A percentile compares a stretch with the other conserved stretches of the same genome.
Conservation (phyloP, 2,797 vertebrate species). For the Manis crassicaudata region DNA sequence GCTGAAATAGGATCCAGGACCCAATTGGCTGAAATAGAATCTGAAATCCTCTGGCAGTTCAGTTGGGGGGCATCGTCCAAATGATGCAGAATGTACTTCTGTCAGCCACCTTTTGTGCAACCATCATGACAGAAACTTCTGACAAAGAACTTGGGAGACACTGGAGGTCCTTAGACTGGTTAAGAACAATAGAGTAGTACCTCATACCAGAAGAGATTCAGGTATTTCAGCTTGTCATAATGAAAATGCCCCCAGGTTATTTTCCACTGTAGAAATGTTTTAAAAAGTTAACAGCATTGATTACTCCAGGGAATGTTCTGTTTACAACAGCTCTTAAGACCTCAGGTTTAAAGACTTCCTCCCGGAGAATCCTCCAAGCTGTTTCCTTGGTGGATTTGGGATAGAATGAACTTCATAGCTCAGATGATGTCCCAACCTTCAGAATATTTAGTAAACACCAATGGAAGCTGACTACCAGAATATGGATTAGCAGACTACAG, state of each 20-base stretch:
- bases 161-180: neutral
- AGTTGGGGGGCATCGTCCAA: neutral
- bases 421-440: neutral
- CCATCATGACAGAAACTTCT: neutral
- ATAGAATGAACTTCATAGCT: neutral
- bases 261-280: slow-evolving; percentile 1
- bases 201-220: neutral
- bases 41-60: neutral
- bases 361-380: neutral
- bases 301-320: slow-evolving; percentile 11
- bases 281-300: neutral
- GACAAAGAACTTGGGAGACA: neutral
- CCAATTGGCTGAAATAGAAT: neutral
- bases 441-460: neutral
- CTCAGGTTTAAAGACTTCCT: slow-evolving; percentile 2
- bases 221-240: neutral
- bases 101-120: neutral
- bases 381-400: neutral
- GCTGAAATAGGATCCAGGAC: too few species aligned
- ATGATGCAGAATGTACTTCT: neutral
- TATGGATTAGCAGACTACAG: neutral
- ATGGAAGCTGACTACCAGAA: neutral
- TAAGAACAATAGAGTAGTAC: neutral
- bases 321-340: neutral
- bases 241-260: neutral